A percentile compares a stretch with the other conserved stretches of the same genome.
Evolutionary conservation across 2,797 vertebrate species (phyloP).

Genomic region (Dryobates pubescens): DNA sequence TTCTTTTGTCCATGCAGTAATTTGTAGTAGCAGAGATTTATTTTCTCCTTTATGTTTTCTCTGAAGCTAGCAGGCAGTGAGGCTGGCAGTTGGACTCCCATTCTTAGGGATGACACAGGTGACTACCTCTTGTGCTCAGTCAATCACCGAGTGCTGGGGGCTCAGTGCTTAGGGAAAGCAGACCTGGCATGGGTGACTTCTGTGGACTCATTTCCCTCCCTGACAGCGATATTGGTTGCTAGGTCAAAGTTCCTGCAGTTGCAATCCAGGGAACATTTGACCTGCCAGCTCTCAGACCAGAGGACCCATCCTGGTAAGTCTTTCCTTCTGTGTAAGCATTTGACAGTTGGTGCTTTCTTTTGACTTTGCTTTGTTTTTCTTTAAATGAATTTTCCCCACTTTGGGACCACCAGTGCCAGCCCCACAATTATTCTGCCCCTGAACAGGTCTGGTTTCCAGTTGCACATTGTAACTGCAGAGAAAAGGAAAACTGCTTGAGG

Average conservation of each 20-base stretch:
- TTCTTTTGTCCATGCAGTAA: constrained; percentile 32
- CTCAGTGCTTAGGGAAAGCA: background rate
- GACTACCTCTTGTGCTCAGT: background rate
- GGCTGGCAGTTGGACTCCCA: background rate
- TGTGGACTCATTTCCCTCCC: background rate
- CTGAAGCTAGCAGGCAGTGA: background rate
- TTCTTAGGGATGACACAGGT: background rate
- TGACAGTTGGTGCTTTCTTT: background rate
- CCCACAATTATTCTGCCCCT: background rate
- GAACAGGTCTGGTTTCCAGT: background rate
- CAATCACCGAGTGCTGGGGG: background rate
- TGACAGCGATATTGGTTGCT: background rate
- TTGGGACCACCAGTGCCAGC: background rate
- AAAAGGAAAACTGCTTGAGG: background rate
- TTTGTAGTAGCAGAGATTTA: constrained; percentile 47
- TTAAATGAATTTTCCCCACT: background rate
- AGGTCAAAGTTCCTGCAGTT: background rate
- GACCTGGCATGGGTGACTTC: background rate
- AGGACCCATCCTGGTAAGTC: background rate
- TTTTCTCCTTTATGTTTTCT: background rate
- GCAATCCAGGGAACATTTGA: background rate
- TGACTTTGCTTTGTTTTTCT: background rate
- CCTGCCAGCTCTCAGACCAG: background rate
- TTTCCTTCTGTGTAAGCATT: background rate
- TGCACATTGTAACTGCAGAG: background rate